Conservation (phyloP, 2,888 invertebrate genomes). For the Ophioninae sp. region DNA sequence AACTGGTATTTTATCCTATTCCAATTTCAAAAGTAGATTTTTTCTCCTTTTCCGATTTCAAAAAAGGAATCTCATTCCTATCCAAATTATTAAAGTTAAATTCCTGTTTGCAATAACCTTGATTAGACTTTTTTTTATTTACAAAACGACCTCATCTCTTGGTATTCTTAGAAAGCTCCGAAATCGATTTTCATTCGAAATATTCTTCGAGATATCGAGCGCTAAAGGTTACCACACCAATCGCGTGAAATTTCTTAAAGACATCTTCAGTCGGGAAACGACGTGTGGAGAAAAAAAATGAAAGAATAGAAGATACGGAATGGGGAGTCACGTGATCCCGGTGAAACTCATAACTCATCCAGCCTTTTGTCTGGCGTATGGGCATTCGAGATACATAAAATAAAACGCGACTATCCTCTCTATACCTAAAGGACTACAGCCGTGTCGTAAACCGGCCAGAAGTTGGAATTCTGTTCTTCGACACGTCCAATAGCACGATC, state of each 20-base stretch:
- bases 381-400: constrained; percentile 20
- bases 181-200: too few species aligned
- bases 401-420: constrained; percentile 3
- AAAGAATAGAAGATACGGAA: constrained; percentile 7
- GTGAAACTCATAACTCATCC: constrained; percentile 48
- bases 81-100: too few species aligned
- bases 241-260: constrained; percentile 40
- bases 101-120: too few species aligned
- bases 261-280: constrained; percentile 30
- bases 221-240: constrained; percentile 2
- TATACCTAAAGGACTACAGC: not conserved
- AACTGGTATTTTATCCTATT: too few species aligned
- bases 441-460: constrained; percentile 21
- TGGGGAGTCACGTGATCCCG: constrained; percentile 35
- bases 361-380: constrained; percentile 31
- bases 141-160: too few species aligned
- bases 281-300: not conserved
- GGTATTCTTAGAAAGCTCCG: too few species aligned
- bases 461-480: constrained; percentile 1
- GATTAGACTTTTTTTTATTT: too few species aligned
- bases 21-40: too few species aligned
- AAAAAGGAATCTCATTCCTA: too few species aligned
- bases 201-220: too few species aligned
- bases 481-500: not conserved
- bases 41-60: too few species aligned